Conservation (phyloP, 1,140 invertebrate species). For the Cephus cinctus region DNA sequence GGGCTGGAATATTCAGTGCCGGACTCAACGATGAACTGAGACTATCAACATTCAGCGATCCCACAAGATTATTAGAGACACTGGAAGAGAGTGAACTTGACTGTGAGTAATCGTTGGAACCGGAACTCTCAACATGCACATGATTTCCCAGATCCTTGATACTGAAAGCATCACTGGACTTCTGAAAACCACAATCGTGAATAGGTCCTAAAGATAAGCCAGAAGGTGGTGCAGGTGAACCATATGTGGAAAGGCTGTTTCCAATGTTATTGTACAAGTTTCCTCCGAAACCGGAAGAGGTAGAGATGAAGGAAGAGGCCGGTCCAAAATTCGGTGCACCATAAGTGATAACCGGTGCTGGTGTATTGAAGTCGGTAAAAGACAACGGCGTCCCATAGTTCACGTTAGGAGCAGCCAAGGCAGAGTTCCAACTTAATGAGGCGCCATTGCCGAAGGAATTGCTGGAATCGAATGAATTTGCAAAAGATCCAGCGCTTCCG, state of each 20-base stretch:
- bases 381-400: constrained; percentile 49
- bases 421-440: constrained; percentile 20
- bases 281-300: constrained; percentile 24
- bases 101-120: background rate
- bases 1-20: background rate
- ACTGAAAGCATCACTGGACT: constrained; percentile 10
- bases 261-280: constrained; percentile 41
- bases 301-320: constrained; percentile 29
- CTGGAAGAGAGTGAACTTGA: constrained; percentile 6
- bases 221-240: constrained; percentile 30
- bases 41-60: background rate
- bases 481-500: constrained; percentile 8
- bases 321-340: constrained; percentile 50
- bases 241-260: constrained; percentile 36
- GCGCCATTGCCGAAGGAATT: constrained; percentile 18
- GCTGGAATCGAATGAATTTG: constrained; percentile 16
- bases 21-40: background rate
- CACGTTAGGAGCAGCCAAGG: constrained; percentile 44
- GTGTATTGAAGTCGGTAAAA: constrained; percentile 46
- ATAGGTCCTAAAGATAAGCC: constrained; percentile 17
- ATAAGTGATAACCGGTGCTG: constrained; percentile 44
- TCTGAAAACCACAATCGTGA: constrained; percentile 34
- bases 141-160: background rate
- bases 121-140: too few species aligned
- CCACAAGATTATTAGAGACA: constrained; percentile 3